Conservation (phyloP, 64 coral and sea anemone genomes). For the Dendronephthya gigantea region DNA sequence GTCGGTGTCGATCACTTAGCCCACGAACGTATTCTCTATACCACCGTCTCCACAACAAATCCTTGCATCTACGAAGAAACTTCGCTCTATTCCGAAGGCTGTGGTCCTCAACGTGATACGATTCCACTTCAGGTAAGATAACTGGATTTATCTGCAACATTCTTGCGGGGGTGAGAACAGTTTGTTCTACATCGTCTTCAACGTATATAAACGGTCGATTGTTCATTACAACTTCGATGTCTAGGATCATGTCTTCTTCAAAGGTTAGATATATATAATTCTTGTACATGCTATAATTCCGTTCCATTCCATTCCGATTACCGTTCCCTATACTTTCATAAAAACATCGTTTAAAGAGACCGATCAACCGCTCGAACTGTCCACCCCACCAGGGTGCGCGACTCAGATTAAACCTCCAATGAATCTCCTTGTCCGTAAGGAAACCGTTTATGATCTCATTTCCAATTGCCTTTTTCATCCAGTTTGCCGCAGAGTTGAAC, state of each 20-base stretch:
- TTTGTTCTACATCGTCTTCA: background rate
- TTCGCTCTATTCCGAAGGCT: background rate
- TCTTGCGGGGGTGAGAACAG: background rate
- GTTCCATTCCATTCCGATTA: too few relatives aligned
- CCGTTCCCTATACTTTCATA: slow-evolving; percentile 24
- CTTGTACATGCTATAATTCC: too few relatives aligned
- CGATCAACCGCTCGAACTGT: slow-evolving; percentile 15
- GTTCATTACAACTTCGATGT: background rate
- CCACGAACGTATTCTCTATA: background rate
- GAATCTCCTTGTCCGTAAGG: background rate
- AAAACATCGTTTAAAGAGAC: slow-evolving; percentile 17
- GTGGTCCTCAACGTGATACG: background rate
- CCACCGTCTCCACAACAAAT: background rate
- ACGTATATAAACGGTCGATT: background rate
- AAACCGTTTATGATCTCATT: background rate
- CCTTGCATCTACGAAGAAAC: background rate
- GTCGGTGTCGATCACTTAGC: too few relatives aligned
- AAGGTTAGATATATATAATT: too few relatives aligned
- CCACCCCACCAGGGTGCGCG: slow-evolving; percentile 21
- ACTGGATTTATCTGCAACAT: background rate
- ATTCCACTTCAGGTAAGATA: background rate
- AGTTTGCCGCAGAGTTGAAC: background rate
- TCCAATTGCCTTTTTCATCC: background rate
- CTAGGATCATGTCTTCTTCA: background rate
- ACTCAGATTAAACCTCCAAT: slow-evolving; percentile 25